A percentile compares a stretch with the other conserved stretches of the same genome.
These are phyloP conservation scores for Aporophyla lueneburgensis DNA, from an alignment of 2,888 invertebrate species.

Conservation along the genomic window DNA sequence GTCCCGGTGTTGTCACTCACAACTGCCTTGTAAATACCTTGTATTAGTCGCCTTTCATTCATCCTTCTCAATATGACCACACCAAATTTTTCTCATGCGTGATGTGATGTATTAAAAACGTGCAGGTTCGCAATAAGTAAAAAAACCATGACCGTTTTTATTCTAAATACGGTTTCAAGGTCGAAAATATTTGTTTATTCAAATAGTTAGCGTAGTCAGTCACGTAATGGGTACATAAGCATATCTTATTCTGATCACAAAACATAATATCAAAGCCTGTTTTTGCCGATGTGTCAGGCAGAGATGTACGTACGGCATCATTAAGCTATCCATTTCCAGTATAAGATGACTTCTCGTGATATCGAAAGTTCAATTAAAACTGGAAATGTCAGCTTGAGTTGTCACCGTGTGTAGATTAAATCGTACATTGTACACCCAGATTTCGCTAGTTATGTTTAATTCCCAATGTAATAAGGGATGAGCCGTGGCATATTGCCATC, in stretches of 20 bases:
- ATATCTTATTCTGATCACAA: neutral
- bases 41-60: no score
- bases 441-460: neutral
- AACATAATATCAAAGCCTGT: neutral
- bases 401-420: no score
- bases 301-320: no score
- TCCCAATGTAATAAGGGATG: neutral
- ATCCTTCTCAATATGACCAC: no score
- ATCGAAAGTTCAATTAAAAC: no score
- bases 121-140: neutral
- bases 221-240: neutral
- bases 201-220: neutral
- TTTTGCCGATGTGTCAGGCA: neutral
- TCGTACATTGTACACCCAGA: no score
- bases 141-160: neutral
- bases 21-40: no score
- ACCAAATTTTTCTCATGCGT: neutral
- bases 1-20: no score
- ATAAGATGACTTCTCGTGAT: no score
- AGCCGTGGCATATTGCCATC: neutral
- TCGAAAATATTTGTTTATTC: neutral
- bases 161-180: constrained; percentile 21
- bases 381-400: no score
- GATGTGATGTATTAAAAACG: neutral
- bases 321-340: neutral